These are phyloP conservation scores for Tetramorium parvispinum DNA, from an alignment of 1,140 invertebrate species.

Conservation along the genomic window DNA sequence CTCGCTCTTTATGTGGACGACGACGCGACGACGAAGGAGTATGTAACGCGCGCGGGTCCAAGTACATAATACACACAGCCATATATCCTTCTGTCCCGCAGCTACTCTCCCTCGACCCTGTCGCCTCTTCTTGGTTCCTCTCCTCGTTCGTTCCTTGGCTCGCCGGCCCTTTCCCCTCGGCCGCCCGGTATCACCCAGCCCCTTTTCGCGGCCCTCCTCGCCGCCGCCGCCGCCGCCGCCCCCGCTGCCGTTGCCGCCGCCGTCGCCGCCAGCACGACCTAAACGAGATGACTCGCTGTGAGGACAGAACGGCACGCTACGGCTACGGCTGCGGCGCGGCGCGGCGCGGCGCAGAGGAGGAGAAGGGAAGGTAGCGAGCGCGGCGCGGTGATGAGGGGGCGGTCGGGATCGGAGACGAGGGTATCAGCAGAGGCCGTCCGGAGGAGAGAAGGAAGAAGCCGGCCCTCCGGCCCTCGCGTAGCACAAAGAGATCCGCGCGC, in stretches of 20 bases:
- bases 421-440: constrained; percentile 69
- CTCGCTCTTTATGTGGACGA: constrained; percentile 28
- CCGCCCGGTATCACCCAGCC: constrained; percentile 38
- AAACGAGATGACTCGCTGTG: constrained; percentile 74
- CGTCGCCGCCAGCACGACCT: constrained; percentile 62
- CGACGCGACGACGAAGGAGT: constrained; percentile 58
- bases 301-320: constrained; percentile 69
- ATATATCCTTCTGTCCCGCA: constrained; percentile 77
- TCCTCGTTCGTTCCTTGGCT: constrained; percentile 66
- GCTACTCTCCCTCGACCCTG: constrained; percentile 77
- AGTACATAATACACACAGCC: constrained; percentile 74
- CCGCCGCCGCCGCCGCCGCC: constrained; percentile 32
- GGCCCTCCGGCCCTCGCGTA: constrained; percentile 72
- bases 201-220: constrained; percentile 43
- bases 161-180: constrained; percentile 57
- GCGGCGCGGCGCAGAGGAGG: background rate
- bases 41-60: constrained; percentile 61
- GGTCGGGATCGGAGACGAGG: constrained; percentile 46
- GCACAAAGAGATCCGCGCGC: constrained; percentile 73
- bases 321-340: background rate
- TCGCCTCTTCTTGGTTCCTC: constrained; percentile 73
- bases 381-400: constrained; percentile 15
- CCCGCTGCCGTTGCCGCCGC: constrained; percentile 2
- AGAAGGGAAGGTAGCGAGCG: background rate
- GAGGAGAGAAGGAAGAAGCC: constrained; percentile 71